These are phyloP conservation scores for Lepus oiostolus DNA, from an alignment of 2,797 vertebrate genomes.

Conservation along the genomic window DNA sequence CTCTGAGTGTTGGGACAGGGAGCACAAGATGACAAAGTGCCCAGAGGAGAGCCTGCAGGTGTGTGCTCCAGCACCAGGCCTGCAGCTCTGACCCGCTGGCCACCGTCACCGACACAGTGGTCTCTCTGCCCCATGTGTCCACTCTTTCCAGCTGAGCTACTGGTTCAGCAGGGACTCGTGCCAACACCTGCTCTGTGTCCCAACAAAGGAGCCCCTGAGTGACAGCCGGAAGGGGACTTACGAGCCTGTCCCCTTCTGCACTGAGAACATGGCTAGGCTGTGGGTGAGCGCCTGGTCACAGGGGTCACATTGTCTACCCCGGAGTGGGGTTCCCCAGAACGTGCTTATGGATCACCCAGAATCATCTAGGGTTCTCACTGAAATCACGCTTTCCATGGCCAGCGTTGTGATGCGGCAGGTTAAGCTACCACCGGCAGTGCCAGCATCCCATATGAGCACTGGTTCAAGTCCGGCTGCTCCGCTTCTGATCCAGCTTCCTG, in stretches of 20 bases:
- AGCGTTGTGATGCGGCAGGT: too few relatives aligned
- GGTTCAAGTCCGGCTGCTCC: too few relatives aligned
- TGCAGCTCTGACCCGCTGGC: not conserved
- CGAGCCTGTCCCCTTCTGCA: not conserved
- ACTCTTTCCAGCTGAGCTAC: not conserved
- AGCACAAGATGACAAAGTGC: not conserved
- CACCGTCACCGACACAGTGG: not conserved
- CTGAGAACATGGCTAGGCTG: not conserved
- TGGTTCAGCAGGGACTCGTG: not conserved
- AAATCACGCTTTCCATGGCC: not conserved
- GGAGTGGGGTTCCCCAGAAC: not conserved
- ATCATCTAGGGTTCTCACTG: not conserved
- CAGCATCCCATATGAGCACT: too few relatives aligned
- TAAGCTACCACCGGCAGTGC: too few relatives aligned
- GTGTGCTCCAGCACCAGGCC: not conserved
- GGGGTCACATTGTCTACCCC: not conserved
- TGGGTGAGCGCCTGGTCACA: not conserved
- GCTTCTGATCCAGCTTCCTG: too few relatives aligned
- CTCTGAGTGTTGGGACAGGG: not conserved
- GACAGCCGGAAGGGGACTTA: not conserved
- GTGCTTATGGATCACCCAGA: not conserved
- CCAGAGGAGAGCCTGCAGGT: not conserved
- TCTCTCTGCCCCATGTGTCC: not conserved
- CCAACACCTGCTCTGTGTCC: not conserved
- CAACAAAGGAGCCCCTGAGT: not conserved